Evolutionary conservation across 2,797 vertebrate genomes (phyloP).

Genomic region (Mallotus villosus): DNA sequence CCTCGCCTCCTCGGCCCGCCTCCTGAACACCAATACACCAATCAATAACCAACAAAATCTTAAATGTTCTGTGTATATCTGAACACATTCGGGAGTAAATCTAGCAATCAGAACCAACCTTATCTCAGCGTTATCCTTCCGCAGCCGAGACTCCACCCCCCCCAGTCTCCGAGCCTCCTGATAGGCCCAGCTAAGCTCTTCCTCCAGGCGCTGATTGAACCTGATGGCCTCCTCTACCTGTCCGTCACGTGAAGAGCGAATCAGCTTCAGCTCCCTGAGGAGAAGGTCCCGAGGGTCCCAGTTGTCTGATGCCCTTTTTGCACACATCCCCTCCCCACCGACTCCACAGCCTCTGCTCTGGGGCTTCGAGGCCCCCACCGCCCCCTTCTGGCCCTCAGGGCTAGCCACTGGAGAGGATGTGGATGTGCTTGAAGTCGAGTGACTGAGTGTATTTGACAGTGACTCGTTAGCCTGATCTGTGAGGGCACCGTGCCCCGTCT

Average conservation of each 20-base stretch:
- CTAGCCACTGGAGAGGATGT: conserved; percentile 46
- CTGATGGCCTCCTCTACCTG: conserved; percentile 78
- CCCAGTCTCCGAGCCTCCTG: conserved; percentile 64
- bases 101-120: conserved; percentile 45
- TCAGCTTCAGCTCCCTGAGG: conserved; percentile 73
- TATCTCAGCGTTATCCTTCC: conserved; percentile 70
- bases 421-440: conserved; percentile 15
- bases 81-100: neutral
- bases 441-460: neutral
- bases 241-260: conserved; percentile 75
- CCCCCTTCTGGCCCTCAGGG: conserved; percentile 21
- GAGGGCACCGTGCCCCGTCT: conserved; percentile 18
- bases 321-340: conserved; percentile 10
- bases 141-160: conserved; percentile 51
- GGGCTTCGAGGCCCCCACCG: neutral
- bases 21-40: conserved; percentile 50
- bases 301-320: conserved; percentile 25
- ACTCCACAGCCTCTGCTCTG: conserved; percentile 27
- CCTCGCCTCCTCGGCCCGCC: conserved; percentile 72
- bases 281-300: conserved; percentile 64
- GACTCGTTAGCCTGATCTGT: neutral
- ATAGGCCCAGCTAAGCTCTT: conserved; percentile 70
- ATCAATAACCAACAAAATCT: neutral
- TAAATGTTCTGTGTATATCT: neutral
- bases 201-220: conserved; percentile 72